Conservation (phyloP, 2,113 vertebrate species). For the Canis aureus region DNA sequence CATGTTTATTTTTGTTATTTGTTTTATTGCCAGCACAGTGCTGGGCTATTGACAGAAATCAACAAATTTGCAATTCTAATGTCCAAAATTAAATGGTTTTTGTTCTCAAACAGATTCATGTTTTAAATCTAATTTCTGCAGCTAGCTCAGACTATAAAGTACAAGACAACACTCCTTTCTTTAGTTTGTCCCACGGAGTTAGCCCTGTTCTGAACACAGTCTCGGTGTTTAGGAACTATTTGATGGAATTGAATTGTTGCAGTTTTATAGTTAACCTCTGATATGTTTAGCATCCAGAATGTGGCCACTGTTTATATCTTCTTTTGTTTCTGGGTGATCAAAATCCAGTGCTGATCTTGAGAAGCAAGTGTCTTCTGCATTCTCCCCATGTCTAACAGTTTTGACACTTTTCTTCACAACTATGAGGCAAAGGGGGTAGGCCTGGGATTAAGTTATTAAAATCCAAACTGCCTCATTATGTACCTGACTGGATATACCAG, state of each 20-base stretch:
- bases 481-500: not conserved
- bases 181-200: not conserved
- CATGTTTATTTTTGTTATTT: not conserved
- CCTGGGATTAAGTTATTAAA: not conserved
- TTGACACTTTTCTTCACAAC: not conserved
- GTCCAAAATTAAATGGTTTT: constrained; percentile 16
- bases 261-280: constrained; percentile 12
- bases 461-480: not conserved
- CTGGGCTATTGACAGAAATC: not conserved
- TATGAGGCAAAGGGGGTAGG: not conserved
- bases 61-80: not conserved
- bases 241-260: not conserved
- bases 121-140: constrained; percentile 31
- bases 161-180: accelerated
- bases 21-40: not conserved
- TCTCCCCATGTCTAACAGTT: not conserved
- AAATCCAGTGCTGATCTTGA: not conserved
- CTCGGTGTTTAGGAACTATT: not conserved
- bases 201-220: not conserved
- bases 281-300: not conserved
- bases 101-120: not conserved
- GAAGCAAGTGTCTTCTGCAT: not conserved
- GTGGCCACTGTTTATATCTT: not conserved
- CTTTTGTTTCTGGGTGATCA: not conserved
- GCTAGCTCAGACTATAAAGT: not conserved